Percentiles rank a stretch among this genome's conserved stretches.
Evolutionary conservation across 1,140 invertebrate species (phyloP).

Genomic region (Coenobita brevimanus): DNA sequence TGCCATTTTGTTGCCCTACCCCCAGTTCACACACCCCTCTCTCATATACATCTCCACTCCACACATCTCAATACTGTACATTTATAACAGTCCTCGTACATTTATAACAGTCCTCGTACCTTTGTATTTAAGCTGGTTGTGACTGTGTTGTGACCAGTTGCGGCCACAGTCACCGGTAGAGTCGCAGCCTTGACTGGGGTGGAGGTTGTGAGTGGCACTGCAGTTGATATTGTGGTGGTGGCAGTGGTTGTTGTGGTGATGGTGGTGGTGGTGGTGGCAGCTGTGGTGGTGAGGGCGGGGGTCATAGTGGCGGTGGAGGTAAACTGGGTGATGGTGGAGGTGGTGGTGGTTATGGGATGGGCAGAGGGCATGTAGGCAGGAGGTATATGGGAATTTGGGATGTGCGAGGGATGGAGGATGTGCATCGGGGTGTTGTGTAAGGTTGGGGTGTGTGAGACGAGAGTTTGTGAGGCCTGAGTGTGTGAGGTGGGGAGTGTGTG

Average conservation of each 20-base stretch:
- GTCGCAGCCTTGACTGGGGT: neutral
- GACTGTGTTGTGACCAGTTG: slow-evolving; percentile 42
- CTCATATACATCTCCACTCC: too few species aligned
- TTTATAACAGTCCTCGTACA: too few species aligned
- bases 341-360: neutral
- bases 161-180: slow-evolving; percentile 13
- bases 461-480: too few species aligned
- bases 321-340: slow-evolving; percentile 9
- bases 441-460: too few species aligned
- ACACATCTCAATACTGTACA: too few species aligned
- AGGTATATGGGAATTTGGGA: too few species aligned
- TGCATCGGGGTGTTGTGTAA: too few species aligned
- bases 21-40: too few species aligned
- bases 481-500: neutral
- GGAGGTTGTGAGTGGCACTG: slow-evolving; percentile 23
- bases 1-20: too few species aligned
- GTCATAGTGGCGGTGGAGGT: neutral
- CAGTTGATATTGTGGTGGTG: slow-evolving; percentile 11
- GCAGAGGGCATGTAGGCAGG: too few species aligned
- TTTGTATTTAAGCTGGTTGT: slow-evolving; percentile 45
- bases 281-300: slow-evolving; percentile 3
- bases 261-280: slow-evolving; percentile 25
- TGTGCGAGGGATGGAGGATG: too few species aligned
- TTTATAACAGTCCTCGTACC: slow-evolving; percentile 13
- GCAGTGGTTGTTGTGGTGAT: slow-evolving; percentile 9